Evolutionary conservation across 2,113 vertebrate genomes (phyloP).

Genomic region (Sardina pilchardus): DNA sequence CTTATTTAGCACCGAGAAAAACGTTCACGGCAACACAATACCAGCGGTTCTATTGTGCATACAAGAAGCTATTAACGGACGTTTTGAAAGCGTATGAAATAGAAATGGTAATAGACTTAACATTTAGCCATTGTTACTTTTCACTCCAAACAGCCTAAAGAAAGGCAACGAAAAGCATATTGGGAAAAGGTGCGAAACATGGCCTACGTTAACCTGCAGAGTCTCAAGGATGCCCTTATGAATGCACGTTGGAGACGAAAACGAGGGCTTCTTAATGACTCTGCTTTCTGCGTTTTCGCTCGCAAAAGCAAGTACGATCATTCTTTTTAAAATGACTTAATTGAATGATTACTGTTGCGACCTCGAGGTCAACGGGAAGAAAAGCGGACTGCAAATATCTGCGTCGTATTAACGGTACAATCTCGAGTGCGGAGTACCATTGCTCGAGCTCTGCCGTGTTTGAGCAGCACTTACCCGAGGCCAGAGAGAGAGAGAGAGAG

Average conservation of each 20-base stretch:
- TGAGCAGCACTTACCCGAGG: not conserved
- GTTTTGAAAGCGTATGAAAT: not conserved
- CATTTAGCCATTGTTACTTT: not conserved
- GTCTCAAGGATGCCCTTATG: conserved; percentile 13
- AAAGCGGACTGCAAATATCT: not conserved
- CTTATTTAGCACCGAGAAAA: not conserved
- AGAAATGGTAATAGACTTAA: not conserved
- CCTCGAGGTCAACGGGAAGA: not conserved
- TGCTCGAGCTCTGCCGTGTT: not conserved
- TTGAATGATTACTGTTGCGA: conserved; percentile 24
- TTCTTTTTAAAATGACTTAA: conserved; percentile 12
- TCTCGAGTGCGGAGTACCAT: not conserved
- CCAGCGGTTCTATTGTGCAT: not conserved
- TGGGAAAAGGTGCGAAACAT: not conserved
- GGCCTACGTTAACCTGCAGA: not conserved
- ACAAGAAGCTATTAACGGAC: not conserved
- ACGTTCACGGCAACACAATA: not conserved
- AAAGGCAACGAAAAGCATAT: not conserved
- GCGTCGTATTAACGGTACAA: not conserved
- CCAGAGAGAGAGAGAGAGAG: not conserved
- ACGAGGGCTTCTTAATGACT: not conserved
- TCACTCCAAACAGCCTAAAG: not conserved
- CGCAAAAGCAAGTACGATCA: not conserved
- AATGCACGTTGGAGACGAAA: not conserved
- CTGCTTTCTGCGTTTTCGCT: not conserved